phyloP scores from a whole-genome alignment of 2,113 vertebrate species.

The Seriola dumerili region DNA sequence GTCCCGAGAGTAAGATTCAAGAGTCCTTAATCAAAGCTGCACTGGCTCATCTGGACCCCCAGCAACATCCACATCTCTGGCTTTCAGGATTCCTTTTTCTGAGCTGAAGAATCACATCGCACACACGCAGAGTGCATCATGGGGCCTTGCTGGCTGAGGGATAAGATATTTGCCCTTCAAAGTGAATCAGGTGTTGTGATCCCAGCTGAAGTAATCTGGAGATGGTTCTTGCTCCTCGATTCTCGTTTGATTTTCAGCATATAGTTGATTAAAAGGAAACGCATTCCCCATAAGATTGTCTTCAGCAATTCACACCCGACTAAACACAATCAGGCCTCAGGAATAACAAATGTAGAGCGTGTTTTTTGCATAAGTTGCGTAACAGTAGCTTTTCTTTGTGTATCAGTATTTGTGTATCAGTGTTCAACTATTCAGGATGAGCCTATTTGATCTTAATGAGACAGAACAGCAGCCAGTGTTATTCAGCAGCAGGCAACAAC shows the following conservation, averaged over 20 bases:
- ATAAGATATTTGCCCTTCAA: constrained; percentile 48
- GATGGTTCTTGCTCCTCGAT: constrained; percentile 2
- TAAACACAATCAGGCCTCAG: constrained; percentile 4
- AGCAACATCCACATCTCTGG: constrained; percentile 1
- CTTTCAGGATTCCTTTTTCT: constrained; percentile 21
- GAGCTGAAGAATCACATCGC: not conserved
- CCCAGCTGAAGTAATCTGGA: constrained; percentile 25
- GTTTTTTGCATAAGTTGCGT: not conserved
- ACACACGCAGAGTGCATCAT: constrained; percentile 36
- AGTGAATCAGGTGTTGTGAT: constrained; percentile 43
- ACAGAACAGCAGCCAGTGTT: constrained; percentile 11
- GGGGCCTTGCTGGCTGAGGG: constrained; percentile 4
- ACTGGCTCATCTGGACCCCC: constrained; percentile 26
- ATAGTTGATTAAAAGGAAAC: constrained; percentile 30
- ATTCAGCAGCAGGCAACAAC: not conserved
- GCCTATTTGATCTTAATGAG: not conserved
- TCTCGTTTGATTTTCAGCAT: constrained; percentile 40
- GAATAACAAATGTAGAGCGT: not conserved
- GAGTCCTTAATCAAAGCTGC: constrained; percentile 37
- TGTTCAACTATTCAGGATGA: not conserved
- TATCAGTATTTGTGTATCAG: too few relatives aligned
- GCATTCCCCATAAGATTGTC: not conserved
- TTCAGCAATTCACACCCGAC: not conserved
- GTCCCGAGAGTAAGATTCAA: constrained; percentile 14
- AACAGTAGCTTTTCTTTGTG: not conserved